These are phyloP conservation scores for Silurus meridionalis DNA, from an alignment of 2,113 vertebrate genomes.

Conservation along the genomic window DNA sequence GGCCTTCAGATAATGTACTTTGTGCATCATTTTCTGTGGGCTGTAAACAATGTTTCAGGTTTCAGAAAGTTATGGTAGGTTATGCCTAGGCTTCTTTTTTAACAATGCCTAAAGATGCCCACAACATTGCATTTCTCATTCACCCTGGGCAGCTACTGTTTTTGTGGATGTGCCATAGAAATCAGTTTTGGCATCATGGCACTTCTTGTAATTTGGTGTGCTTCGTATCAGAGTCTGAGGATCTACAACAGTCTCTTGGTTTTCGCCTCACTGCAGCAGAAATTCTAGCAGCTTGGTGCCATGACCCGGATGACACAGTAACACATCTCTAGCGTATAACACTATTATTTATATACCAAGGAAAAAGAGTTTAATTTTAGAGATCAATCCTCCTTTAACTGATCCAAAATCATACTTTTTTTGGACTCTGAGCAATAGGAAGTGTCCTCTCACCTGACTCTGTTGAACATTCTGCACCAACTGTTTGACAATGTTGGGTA, in stretches of 20 bases:
- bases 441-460: constrained; percentile 67
- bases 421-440: neutral
- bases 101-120: neutral
- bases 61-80: neutral
- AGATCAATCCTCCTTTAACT: neutral
- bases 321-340: neutral
- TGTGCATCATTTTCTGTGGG: neutral
- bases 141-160: too few relatives aligned
- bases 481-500: constrained; percentile 79
- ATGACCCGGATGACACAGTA: neutral
- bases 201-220: neutral
- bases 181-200: too few relatives aligned
- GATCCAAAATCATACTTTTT: neutral
- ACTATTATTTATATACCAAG: neutral
- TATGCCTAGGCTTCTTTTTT: neutral
- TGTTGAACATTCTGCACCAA: constrained; percentile 68
- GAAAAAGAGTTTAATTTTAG: neutral
- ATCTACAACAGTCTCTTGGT: neutral
- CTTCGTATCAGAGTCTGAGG: neutral
- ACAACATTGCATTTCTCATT: neutral
- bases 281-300: neutral
- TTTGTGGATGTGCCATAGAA: too few relatives aligned
- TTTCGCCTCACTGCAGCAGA: neutral
- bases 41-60: neutral
- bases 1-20: neutral